These are phyloP conservation scores for Lapara coniferarum DNA, from an alignment of 2,888 invertebrate species.

Conservation along the genomic window DNA sequence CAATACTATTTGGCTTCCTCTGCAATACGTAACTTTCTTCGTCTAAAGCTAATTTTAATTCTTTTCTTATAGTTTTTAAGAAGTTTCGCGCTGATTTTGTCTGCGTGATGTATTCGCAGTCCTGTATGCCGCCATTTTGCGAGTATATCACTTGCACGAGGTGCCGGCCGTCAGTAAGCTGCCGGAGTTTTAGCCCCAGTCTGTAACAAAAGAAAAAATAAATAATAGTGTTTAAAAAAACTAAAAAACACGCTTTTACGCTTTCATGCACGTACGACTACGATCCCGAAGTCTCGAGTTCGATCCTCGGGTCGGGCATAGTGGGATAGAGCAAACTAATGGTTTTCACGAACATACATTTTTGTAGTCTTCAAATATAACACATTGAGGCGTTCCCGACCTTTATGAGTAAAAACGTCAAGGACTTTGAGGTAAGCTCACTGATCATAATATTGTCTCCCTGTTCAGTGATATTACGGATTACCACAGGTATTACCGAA, in stretches of 20 bases:
- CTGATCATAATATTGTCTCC: too few species aligned
- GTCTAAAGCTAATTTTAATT: slow-evolving; percentile 76
- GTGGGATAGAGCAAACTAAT: too few species aligned
- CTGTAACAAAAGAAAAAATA: slow-evolving; percentile 71
- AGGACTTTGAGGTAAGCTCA: too few species aligned
- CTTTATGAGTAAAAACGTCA: too few species aligned
- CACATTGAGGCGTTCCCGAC: too few species aligned
- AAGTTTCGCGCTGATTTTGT: slow-evolving; percentile 82
- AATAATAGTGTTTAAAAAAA: too few species aligned
- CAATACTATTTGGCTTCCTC: slow-evolving; percentile 46
- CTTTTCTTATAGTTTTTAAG: slow-evolving; percentile 82
- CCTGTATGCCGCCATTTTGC: slow-evolving; percentile 83
- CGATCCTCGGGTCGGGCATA: too few species aligned
- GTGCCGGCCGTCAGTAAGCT: slow-evolving; percentile 87
- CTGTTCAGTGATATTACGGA: neutral
- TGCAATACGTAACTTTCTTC: slow-evolving; percentile 66
- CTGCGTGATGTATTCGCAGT: slow-evolving; percentile 87
- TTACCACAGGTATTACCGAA: neutral
- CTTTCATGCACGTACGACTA: too few species aligned
- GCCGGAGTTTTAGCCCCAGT: slow-evolving; percentile 84
- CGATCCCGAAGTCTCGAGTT: too few species aligned
- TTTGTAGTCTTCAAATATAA: too few species aligned
- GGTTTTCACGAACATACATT: too few species aligned
- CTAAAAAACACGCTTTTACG: too few species aligned
- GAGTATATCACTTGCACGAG: slow-evolving; percentile 88